Evolutionary conservation across 2,888 invertebrate genomes (phyloP).

Genomic region (Amphipyra berbera): DNA sequence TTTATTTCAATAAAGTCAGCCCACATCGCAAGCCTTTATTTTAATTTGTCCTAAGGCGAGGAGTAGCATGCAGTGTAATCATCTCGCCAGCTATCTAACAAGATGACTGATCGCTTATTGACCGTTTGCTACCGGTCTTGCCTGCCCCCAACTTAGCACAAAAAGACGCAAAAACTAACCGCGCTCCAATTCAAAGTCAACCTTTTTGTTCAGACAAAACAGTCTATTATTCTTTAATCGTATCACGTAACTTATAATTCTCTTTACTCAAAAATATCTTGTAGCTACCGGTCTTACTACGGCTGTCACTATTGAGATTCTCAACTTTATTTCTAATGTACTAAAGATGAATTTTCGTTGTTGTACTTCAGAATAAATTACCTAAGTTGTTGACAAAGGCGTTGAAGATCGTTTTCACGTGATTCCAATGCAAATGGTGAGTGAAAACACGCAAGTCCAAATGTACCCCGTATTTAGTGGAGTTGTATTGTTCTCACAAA

Average conservation of each 20-base stretch:
- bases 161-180: constrained; percentile 61
- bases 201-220: constrained; percentile 45
- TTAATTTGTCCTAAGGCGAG: constrained; percentile 78
- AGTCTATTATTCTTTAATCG: constrained; percentile 41
- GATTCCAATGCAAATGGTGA: constrained; percentile 64
- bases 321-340: constrained; percentile 33
- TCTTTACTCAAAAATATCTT: constrained; percentile 37
- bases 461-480: constrained; percentile 67
- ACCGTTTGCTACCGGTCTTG: constrained; percentile 86
- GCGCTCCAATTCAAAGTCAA: constrained; percentile 52
- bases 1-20: constrained; percentile 56
- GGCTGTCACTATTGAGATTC: constrained; percentile 19
- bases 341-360: constrained; percentile 44
- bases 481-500: constrained; percentile 76
- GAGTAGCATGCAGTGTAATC: constrained; percentile 73
- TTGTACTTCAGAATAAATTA: constrained; percentile 45
- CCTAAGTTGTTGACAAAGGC: constrained; percentile 57
- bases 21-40: constrained; percentile 65
- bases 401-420: constrained; percentile 61
- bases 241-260: constrained; percentile 38
- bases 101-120: constrained; percentile 88
- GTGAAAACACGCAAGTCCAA: constrained; percentile 58
- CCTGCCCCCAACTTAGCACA: constrained; percentile 54
- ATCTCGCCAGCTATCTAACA: constrained; percentile 80
- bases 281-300: constrained; percentile 61